Evolutionary conservation across 2,797 vertebrate species (phyloP).

Genomic region (Ctenochaetus hawaiiensis): DNA sequence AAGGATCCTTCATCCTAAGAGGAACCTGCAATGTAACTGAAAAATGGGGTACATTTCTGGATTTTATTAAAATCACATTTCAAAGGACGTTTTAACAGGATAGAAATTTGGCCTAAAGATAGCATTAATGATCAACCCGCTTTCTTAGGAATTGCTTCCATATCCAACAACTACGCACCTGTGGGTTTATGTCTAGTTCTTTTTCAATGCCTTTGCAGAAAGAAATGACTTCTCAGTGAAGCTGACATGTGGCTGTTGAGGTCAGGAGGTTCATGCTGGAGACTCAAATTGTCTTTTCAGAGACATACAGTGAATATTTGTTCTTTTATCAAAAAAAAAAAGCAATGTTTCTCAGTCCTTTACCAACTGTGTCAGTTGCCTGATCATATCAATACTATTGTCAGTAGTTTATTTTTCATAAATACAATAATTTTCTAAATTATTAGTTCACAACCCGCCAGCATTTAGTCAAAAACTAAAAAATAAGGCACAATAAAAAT

Average conservation of each 20-base stretch:
- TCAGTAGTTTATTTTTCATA: background rate
- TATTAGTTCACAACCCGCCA: no score
- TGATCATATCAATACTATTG: background rate
- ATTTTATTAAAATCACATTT: background rate
- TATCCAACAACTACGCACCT: background rate
- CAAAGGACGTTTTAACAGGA: background rate
- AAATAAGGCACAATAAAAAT: no score
- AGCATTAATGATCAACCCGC: background rate
- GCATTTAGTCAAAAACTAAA: no score
- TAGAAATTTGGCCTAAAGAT: background rate
- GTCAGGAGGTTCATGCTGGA: background rate
- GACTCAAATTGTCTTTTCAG: background rate
- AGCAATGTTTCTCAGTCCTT: background rate
- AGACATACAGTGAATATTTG: background rate
- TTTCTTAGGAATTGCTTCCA: no score
- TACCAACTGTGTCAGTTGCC: background rate
- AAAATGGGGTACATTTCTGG: background rate
- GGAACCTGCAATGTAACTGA: background rate
- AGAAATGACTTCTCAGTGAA: background rate
- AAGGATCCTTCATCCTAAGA: background rate
- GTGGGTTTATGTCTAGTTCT: background rate
- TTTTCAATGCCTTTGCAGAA: background rate
- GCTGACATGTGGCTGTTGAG: background rate
- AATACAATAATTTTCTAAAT: no score
- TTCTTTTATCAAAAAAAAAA: background rate